Evolutionary conservation across 2,797 vertebrate species (phyloP), one percentile per base, ranked within the genome.

Genomic region (Syngnathus rostellatus): DNA sequence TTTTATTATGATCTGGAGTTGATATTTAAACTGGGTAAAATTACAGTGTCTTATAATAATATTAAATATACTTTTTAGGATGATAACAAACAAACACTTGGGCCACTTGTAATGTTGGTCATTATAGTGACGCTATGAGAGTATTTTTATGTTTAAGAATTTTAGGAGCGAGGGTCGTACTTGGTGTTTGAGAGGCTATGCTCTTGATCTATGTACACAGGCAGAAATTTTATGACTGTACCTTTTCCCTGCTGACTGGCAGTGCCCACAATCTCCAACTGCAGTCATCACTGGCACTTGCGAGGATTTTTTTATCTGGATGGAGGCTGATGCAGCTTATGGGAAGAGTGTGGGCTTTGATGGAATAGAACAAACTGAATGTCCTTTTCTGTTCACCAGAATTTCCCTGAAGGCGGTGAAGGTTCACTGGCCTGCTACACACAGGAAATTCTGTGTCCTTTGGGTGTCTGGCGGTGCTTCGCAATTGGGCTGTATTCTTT

Each of bases 211-310:
- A 17, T 46, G 45, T 17, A 16, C 14, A 14, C 14, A 46, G 12
- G 61, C 25, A 9, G 5, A 17, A 8, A 19, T 31, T 7, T 46
- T 6, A 3, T 31, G 31, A 31, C 31, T 31, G 51, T 9, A 80
- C 83, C 77, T 77, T 81, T 64, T 81, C 77, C 23, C 67, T 48
- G 0, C 16, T 0, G 5, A 51, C 48, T 1, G 74, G 77, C 63
- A 83, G 73, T 6, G 6, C n/a, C 84, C 84, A 86, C 66, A 86
- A 62, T 64, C 63, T 78, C 84, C 84, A 86, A 63, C 41, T 81
- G 51, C 5, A n/a, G 68, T 85, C 84, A 0, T 80, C 80, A 2
- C 77, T 76, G 60, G 76, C 66, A 0, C 82, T 73, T 43, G 75
- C 75, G 0, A 85, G 67, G 48, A 81, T 57, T 12, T 0, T 40